These are phyloP conservation scores for Leguminivora glycinivorella DNA, from an alignment of 1,140 invertebrate species.

Conservation along the genomic window DNA sequence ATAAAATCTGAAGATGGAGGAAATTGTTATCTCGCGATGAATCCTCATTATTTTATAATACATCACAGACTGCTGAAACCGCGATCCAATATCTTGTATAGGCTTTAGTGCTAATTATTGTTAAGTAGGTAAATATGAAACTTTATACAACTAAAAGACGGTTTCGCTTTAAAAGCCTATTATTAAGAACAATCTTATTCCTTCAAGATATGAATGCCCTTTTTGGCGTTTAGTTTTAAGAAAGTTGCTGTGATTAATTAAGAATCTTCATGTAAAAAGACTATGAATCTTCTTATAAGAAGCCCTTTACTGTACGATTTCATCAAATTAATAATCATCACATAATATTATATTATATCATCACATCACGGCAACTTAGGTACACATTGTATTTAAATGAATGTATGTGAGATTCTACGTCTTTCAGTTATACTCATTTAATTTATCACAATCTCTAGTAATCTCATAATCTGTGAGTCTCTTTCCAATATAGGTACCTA, in stretches of 20 bases:
- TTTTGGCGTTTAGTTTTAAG: constrained; percentile 6
- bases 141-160: constrained; percentile 2
- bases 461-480: neutral
- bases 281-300: constrained; percentile 1
- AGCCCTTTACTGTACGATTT: neutral
- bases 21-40: neutral
- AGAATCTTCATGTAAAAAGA: constrained; percentile 3
- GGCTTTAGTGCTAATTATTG: neutral
- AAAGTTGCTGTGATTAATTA: constrained; percentile 13
- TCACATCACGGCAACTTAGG: constrained; percentile 4
- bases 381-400: neutral
- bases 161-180: constrained; percentile 6
- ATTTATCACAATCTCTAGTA: neutral
- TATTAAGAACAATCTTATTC: neutral
- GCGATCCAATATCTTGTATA: neutral
- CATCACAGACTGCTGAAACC: neutral
- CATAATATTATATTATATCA: neutral
- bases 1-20: neutral
- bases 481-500: neutral
- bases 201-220: neutral
- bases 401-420: neutral
- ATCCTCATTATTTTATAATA: neutral
- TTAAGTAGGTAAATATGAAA: constrained; percentile 1
- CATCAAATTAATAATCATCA: neutral
- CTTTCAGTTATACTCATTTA: neutral